phyloP scores from a whole-genome alignment of 2,113 vertebrate species.

The Petrocephalus zakoni region DNA sequence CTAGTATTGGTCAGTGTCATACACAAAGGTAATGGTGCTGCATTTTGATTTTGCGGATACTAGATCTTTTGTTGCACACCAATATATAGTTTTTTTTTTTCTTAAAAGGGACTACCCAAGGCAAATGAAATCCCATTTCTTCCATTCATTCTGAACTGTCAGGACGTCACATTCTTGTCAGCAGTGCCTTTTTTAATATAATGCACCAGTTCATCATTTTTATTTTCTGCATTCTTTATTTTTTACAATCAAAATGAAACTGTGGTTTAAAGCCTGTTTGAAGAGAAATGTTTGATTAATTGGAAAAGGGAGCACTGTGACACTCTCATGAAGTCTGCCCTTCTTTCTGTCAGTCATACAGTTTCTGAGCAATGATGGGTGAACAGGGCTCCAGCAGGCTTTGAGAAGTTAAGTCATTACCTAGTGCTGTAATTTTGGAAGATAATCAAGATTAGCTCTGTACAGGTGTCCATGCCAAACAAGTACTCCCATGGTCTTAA shows the following conservation, averaged over 20 bases:
- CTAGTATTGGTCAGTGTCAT: slow-evolving; percentile 27
- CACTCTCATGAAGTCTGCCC: not conserved
- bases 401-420: not conserved
- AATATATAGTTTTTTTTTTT: slow-evolving; percentile 25
- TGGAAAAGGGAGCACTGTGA: not conserved
- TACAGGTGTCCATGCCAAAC: not conserved
- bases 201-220: slow-evolving; percentile 22
- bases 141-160: slow-evolving; percentile 34
- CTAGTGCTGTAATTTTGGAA: not conserved
- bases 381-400: not conserved
- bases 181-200: slow-evolving; percentile 53
- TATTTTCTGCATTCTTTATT: slow-evolving; percentile 10
- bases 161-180: slow-evolving; percentile 39
- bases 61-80: slow-evolving; percentile 22
- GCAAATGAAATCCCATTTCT: slow-evolving; percentile 38
- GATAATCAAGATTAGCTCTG: not conserved
- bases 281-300: not conserved
- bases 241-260: not conserved
- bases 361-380: not conserved
- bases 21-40: slow-evolving; percentile 29
- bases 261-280: not conserved
- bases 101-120: slow-evolving; percentile 37
- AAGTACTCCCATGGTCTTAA: not conserved
- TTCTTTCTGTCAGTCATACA: not conserved
- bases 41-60: slow-evolving; percentile 25